Percentiles rank a stretch among this genome's conserved stretches.
Evolutionary conservation across 2,888 invertebrate genomes (phyloP).

Genomic region (Tiliacea citrago): DNA sequence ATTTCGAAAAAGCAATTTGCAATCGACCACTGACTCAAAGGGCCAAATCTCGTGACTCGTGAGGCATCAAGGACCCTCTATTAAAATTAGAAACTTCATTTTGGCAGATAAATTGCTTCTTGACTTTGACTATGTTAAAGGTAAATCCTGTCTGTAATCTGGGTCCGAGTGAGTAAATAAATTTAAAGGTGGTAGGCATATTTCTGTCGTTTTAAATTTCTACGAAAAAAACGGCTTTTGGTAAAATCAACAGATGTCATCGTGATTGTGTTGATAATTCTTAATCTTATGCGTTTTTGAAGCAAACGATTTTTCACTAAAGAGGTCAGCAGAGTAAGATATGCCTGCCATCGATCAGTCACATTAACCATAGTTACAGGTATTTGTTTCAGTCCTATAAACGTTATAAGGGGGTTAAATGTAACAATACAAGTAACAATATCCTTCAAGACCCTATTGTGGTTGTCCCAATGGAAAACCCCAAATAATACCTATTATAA

Average conservation of each 20-base stretch:
- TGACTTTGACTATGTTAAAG: conserved; percentile 84
- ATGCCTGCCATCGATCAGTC: too few relatives aligned
- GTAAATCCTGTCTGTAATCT: conserved; percentile 86
- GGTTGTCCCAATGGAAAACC: not conserved
- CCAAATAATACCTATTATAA: not conserved
- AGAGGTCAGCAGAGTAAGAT: not conserved
- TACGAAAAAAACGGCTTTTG: conserved; percentile 21
- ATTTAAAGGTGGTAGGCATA: conserved; percentile 70
- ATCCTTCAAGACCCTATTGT: not conserved
- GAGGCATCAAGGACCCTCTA: conserved; percentile 79
- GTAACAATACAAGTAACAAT: not conserved
- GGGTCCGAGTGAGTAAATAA: conserved; percentile 80
- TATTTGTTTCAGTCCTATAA: not conserved
- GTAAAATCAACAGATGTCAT: conserved; percentile 23
- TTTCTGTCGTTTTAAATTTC: conserved; percentile 52
- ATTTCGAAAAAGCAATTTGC: conserved; percentile 87
- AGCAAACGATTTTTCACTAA: not conserved
- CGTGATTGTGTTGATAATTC: conserved; percentile 20
- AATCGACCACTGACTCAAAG: conserved; percentile 85
- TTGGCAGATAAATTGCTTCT: conserved; percentile 88
- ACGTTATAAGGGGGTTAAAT: not conserved
- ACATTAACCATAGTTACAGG: too few relatives aligned
- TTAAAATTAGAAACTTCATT: conserved; percentile 90
- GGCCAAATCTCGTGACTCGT: conserved; percentile 79
- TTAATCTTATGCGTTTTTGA: not conserved